phyloP scores from a whole-genome alignment of 2,888 invertebrate genomes.

The Hemicrepidius hirtus region DNA sequence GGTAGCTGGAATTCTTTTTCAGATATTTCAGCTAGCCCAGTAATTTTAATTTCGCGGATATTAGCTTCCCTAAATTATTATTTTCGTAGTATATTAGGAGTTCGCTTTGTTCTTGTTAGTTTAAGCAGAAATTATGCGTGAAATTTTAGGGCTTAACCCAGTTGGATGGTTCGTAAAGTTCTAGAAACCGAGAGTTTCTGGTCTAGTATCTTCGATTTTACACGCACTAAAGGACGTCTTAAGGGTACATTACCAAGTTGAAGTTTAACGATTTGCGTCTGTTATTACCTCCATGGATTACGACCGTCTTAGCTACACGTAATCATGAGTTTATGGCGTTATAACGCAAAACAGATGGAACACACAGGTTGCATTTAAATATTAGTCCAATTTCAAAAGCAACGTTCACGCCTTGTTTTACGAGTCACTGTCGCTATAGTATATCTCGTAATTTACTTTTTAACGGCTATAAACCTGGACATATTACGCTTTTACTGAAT shows the following conservation, averaged over 20 bases:
- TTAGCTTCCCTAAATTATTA: too few relatives aligned
- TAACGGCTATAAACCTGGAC: conserved; percentile 28
- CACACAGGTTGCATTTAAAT: conserved; percentile 34
- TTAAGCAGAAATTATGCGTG: conserved; percentile 3
- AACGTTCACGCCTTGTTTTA: conserved; percentile 41
- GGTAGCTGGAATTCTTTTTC: too few relatives aligned
- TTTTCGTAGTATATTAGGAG: too few relatives aligned
- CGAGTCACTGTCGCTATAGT: conserved; percentile 36
- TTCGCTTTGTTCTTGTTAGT: neutral
- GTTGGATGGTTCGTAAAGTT: conserved; percentile 3
- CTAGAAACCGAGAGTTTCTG: too few relatives aligned
- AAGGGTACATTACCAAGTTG: neutral
- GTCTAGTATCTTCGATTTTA: too few relatives aligned
- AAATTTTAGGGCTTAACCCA: neutral
- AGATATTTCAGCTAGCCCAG: too few relatives aligned
- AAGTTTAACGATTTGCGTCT: conserved; percentile 5
- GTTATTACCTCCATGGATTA: conserved; percentile 10
- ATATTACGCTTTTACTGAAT: conserved; percentile 16
- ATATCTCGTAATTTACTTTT: conserved; percentile 41
- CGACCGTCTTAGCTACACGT: neutral
- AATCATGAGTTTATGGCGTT: conserved; percentile 24
- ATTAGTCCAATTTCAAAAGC: conserved; percentile 41
- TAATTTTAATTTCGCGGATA: too few relatives aligned
- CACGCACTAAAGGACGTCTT: conserved; percentile 11
- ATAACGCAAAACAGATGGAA: conserved; percentile 22